Conservation (phyloP, 2,113 vertebrate species). For the Mormyrus lacerda region DNA sequence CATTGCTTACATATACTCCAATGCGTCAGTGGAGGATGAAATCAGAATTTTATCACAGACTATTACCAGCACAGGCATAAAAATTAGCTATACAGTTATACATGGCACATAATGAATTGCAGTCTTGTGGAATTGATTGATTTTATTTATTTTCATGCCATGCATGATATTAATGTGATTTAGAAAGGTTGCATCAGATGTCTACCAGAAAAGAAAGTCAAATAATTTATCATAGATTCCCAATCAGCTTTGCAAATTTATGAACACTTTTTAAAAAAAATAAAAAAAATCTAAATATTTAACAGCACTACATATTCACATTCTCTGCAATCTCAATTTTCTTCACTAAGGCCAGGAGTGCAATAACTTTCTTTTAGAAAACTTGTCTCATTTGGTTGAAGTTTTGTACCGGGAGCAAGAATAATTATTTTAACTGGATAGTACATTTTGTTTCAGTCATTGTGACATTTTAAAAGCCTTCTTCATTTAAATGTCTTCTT, state of each 20-base stretch:
- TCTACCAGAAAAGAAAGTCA: background rate
- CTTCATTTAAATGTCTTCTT: slow-evolving; percentile 53
- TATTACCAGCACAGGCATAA: background rate
- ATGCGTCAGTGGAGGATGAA: background rate
- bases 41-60: slow-evolving; percentile 1
- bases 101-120: background rate
- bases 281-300: background rate
- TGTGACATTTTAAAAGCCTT: slow-evolving; percentile 62
- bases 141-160: background rate
- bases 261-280: slow-evolving; percentile 1
- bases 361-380: slow-evolving; percentile 1
- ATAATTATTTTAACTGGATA: slow-evolving; percentile 34
- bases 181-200: background rate
- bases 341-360: background rate
- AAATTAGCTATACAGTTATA: background rate
- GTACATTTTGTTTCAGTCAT: slow-evolving; percentile 42
- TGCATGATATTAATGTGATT: background rate
- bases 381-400: slow-evolving; percentile 9
- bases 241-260: background rate
- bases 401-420: background rate
- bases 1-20: background rate
- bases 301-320: background rate
- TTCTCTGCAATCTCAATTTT: background rate
- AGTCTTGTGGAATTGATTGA: background rate
- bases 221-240: background rate